Percentiles rank a stretch among this genome's conserved stretches.
phyloP scores from a whole-genome alignment of 2,113 vertebrate species.

The Myotis lucifugus region DNA sequence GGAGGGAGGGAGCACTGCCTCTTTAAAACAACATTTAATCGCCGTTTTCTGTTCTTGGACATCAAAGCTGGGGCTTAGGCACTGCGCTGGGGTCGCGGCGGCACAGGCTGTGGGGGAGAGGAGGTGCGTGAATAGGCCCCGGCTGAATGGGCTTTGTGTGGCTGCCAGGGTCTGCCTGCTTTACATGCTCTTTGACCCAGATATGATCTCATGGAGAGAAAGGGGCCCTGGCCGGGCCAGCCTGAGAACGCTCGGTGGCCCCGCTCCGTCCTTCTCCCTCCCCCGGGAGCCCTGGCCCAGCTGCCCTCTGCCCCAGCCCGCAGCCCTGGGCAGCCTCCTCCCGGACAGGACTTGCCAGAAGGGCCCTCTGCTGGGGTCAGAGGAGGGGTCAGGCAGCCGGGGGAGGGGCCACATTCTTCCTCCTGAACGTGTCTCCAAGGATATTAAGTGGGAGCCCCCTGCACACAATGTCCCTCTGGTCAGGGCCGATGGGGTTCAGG shows the following conservation, averaged over 20 bases:
- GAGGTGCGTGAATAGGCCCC: constrained; percentile 80
- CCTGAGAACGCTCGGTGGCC: constrained; percentile 76
- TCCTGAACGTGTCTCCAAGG: background rate
- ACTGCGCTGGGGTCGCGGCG: constrained; percentile 59
- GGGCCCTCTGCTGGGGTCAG: background rate
- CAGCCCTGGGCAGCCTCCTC: background rate
- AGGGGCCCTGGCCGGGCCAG: constrained; percentile 78
- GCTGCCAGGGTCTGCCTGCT: constrained; percentile 82
- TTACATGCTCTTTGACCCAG: constrained; percentile 90
- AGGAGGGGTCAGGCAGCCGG: background rate
- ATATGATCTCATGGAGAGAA: constrained; percentile 90
- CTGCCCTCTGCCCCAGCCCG: constrained; percentile 43
- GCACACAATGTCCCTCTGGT: accelerated
- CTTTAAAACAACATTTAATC: constrained; percentile 82
- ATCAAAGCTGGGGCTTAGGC: constrained; percentile 81
- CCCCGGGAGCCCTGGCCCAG: background rate
- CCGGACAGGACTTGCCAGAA: background rate
- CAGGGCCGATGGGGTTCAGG: background rate
- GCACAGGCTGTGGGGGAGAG: constrained; percentile 75
- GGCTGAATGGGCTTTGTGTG: constrained; percentile 87
- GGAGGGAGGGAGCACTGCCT: constrained; percentile 72
- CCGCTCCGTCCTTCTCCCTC: constrained; percentile 69
- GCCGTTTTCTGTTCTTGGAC: constrained; percentile 77
- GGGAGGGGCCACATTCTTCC: background rate
- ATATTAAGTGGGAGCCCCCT: no score